These are phyloP conservation scores for Dryococelus australis DNA, from an alignment of 2,888 invertebrate genomes.

Conservation along the genomic window DNA sequence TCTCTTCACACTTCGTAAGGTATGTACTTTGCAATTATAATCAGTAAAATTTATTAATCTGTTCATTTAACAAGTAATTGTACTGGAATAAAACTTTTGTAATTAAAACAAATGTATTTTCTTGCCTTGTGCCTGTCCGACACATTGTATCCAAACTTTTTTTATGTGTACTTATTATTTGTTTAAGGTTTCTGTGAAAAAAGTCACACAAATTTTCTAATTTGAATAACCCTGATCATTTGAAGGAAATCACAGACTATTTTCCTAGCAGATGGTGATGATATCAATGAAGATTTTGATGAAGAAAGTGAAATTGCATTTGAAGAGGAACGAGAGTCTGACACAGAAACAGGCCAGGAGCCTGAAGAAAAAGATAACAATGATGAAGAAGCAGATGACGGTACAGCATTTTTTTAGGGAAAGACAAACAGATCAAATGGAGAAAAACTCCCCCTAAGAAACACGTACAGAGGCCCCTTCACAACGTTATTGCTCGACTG, in stretches of 20 bases:
- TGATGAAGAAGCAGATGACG: constrained; percentile 37
- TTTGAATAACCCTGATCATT: not conserved
- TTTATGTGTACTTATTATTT: not conserved
- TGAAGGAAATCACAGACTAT: not conserved
- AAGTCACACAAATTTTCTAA: not conserved
- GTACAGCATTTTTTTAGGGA: constrained; percentile 38
- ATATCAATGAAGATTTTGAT: not conserved
- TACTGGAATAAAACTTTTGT: not conserved
- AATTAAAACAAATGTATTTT: not conserved
- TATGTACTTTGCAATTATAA: not conserved
- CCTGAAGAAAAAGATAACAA: not conserved
- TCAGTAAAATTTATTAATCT: not conserved
- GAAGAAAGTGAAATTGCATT: not conserved
- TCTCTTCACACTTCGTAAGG: not conserved
- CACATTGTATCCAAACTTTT: not conserved
- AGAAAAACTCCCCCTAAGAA: constrained; percentile 18
- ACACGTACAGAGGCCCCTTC: constrained; percentile 48
- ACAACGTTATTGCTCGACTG: constrained; percentile 46
- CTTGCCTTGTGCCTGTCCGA: not conserved
- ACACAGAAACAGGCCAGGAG: constrained; percentile 39
- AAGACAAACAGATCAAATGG: constrained; percentile 47
- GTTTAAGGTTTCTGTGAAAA: not conserved
- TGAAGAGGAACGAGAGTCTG: constrained; percentile 29
- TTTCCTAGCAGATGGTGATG: not conserved
- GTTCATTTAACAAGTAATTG: not conserved